These are phyloP conservation scores for Mionectes olivaceus DNA, from an alignment of 2,797 vertebrate genomes.

Conservation along the genomic window DNA sequence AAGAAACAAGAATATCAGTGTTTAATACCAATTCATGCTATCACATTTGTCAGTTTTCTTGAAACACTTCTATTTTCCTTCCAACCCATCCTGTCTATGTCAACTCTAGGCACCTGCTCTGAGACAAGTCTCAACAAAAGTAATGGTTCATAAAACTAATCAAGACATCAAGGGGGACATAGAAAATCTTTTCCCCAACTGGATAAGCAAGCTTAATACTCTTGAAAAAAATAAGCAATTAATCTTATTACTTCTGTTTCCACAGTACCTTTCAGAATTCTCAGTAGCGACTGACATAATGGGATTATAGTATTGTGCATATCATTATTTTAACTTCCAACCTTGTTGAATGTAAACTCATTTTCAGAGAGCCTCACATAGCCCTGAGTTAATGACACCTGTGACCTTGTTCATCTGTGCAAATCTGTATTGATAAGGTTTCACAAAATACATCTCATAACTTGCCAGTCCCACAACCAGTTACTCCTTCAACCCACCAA, in stretches of 20 bases:
- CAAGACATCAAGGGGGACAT: neutral
- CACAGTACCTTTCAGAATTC: neutral
- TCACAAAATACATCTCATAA: neutral
- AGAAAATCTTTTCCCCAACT: neutral
- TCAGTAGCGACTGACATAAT: neutral
- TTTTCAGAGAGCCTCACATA: neutral
- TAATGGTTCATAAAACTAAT: neutral
- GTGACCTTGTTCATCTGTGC: neutral
- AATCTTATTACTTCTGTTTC: neutral
- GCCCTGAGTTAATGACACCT: neutral
- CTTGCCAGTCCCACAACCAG: neutral
- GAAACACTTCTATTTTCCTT: neutral
- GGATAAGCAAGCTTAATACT: neutral
- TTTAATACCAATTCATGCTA: neutral
- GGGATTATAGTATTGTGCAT: neutral
- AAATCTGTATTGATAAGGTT: neutral
- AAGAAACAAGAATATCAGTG: neutral
- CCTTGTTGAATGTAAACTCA: neutral
- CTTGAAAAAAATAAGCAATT: neutral
- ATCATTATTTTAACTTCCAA: neutral
- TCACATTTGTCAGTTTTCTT: neutral
- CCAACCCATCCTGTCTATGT: neutral
- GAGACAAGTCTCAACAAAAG: neutral
- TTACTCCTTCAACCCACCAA: neutral
- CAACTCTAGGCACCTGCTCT: neutral